A percentile compares a stretch with the other conserved stretches of the same genome.
Evolutionary conservation across 2,113 vertebrate species (phyloP).

Genomic region (Paracanthobrama guichenoti): DNA sequence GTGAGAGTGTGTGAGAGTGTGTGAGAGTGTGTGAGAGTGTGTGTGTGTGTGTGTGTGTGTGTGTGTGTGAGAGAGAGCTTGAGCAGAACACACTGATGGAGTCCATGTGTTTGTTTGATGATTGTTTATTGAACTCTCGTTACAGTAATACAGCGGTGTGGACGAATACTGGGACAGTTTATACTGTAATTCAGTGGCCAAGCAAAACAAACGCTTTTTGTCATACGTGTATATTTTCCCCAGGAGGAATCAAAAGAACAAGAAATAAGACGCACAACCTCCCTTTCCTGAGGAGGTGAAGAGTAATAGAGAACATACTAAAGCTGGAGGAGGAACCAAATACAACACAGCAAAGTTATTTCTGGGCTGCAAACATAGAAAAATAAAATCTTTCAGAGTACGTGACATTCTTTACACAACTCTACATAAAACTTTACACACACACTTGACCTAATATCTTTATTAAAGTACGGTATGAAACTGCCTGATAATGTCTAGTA

Average conservation of each 20-base stretch:
- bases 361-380: constrained; percentile 5
- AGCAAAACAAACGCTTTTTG: constrained; percentile 75
- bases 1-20: too few relatives aligned
- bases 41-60: too few relatives aligned
- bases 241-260: constrained; percentile 19
- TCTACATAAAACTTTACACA: neutral
- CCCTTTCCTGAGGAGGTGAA: constrained; percentile 21
- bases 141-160: constrained; percentile 69
- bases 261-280: constrained; percentile 16
- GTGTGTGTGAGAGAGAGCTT: too few relatives aligned
- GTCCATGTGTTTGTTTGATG: constrained; percentile 58
- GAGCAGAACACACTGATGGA: constrained; percentile 4
- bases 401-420: constrained; percentile 13
- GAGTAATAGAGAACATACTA: neutral
- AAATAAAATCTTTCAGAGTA: neutral
- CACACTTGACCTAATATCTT: neutral
- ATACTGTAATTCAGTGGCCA: constrained; percentile 70
- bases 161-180: constrained; percentile 63
- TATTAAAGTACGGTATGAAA: neutral
- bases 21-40: too few relatives aligned
- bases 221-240: constrained; percentile 59
- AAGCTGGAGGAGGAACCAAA: neutral
- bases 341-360: too few relatives aligned
- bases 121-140: constrained; percentile 74
- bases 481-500: too few relatives aligned